These are phyloP conservation scores for Peromyscus melanophrys DNA, from an alignment of 2,797 vertebrate genomes.

Conservation along the genomic window DNA sequence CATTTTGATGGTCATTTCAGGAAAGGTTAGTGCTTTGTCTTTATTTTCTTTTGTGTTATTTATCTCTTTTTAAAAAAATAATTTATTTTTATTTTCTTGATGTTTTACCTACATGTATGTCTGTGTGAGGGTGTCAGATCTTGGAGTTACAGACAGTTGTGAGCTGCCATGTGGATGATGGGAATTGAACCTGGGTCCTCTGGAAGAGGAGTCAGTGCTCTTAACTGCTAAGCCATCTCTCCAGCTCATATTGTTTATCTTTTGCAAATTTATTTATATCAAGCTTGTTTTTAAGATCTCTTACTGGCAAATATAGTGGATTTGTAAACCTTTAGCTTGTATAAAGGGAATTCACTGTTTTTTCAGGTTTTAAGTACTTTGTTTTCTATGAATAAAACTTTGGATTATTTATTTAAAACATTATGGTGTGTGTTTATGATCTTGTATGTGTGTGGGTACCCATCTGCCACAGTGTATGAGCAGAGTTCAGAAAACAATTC, in stretches of 20 bases:
- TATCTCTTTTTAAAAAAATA: not conserved
- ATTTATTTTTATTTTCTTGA: not conserved
- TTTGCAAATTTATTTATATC: not conserved
- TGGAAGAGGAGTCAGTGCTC: not conserved
- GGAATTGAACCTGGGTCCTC: not conserved
- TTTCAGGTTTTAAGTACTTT: constrained; percentile 41
- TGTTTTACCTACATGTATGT: not conserved
- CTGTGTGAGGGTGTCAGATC: not conserved
- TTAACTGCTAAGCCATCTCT: not conserved
- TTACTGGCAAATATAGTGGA: not conserved
- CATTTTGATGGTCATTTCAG: constrained; percentile 59
- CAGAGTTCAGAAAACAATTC: not conserved
- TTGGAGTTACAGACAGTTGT: not conserved
- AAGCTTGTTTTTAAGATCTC: not conserved
- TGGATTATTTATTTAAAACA: not conserved
- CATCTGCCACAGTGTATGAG: not conserved
- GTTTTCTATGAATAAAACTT: constrained; percentile 38
- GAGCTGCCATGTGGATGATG: not conserved
- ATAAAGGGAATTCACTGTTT: not conserved
- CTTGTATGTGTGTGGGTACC: not conserved
- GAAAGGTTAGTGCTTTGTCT: constrained; percentile 12
- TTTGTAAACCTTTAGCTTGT: constrained; percentile 49
- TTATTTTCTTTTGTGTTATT: not conserved
- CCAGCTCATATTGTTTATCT: not conserved
- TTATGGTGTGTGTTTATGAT: not conserved